These are phyloP conservation scores for Falco punctatus DNA, from an alignment of 2,113 vertebrate species.

Conservation along the genomic window DNA sequence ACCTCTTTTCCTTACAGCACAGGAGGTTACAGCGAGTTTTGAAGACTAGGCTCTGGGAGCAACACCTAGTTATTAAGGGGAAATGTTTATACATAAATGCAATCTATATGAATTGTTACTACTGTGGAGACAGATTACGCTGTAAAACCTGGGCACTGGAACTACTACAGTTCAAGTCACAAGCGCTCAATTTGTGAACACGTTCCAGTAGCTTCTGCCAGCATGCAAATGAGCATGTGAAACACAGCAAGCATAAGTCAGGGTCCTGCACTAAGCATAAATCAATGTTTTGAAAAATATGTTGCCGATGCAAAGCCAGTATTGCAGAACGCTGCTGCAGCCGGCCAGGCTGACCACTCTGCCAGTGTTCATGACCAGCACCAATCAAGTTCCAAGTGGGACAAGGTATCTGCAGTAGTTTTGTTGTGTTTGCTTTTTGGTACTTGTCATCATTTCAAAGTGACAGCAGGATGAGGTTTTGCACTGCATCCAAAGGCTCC, in stretches of 20 bases:
- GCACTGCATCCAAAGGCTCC: neutral
- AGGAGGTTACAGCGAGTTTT: neutral
- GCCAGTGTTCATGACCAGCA: neutral
- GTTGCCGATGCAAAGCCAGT: neutral
- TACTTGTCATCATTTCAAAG: neutral
- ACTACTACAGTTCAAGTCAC: neutral
- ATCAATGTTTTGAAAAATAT: neutral
- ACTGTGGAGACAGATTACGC: neutral
- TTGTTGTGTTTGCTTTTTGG: neutral
- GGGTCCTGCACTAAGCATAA: neutral
- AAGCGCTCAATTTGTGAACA: neutral
- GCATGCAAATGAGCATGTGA: rapidly evolving
- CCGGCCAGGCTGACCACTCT: neutral
- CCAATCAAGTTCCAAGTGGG: neutral
- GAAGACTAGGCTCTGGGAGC: neutral
- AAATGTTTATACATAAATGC: neutral
- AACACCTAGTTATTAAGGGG: neutral
- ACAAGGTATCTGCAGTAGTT: neutral
- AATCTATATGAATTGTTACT: neutral
- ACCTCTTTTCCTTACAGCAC: neutral
- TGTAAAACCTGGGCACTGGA: neutral
- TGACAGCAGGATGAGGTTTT: neutral
- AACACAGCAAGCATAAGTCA: neutral
- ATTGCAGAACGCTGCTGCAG: neutral
- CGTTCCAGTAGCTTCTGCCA: rapidly evolving